Evolutionary conservation across 2,113 vertebrate species (phyloP).

Genomic region (Solenodon paradoxus): DNA sequence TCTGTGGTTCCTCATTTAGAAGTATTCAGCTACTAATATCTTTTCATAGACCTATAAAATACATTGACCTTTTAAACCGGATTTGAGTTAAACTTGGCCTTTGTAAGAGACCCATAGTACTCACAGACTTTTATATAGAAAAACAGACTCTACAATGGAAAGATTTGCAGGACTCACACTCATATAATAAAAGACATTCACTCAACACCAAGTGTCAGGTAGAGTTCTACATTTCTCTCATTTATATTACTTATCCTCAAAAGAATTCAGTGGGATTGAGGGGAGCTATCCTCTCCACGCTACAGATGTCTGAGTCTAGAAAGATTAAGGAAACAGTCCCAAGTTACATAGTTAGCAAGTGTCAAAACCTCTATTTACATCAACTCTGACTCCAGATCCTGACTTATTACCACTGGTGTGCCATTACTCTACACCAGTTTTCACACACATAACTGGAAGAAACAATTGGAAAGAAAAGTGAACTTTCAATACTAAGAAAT

Average conservation of each 20-base stretch:
- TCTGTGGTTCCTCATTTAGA: constrained; percentile 28
- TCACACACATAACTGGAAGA: neutral
- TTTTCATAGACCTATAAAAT: constrained; percentile 43
- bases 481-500: neutral
- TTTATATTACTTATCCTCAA: neutral
- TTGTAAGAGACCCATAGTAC: neutral
- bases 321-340: neutral
- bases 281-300: neutral
- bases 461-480: neutral
- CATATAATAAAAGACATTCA: constrained; percentile 24
- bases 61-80: constrained; percentile 41
- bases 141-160: neutral
- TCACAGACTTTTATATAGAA: neutral
- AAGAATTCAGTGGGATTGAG: neutral
- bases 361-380: neutral
- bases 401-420: neutral
- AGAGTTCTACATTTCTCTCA: neutral
- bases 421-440: neutral
- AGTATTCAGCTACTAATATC: constrained; percentile 31
- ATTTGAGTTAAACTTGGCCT: constrained; percentile 35
- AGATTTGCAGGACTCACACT: neutral
- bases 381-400: neutral
- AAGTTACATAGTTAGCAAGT: neutral
- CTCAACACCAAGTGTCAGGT: neutral
- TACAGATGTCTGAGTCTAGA: neutral